Conservation (phyloP, 2,797 vertebrate species). For the Gambelia wislizenii region DNA sequence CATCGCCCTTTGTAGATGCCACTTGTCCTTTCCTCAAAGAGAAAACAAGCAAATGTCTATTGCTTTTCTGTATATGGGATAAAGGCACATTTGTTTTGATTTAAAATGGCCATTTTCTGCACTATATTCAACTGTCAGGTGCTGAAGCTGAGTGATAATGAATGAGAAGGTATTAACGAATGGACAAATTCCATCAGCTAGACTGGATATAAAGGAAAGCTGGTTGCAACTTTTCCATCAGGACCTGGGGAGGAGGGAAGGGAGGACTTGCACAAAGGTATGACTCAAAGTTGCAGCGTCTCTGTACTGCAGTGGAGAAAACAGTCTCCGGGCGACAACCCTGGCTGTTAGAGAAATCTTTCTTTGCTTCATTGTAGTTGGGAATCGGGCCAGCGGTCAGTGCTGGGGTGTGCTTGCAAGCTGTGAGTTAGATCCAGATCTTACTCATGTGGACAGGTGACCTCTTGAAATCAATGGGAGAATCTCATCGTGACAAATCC, state of each 20-base stretch:
- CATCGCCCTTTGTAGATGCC: not conserved
- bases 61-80: not conserved
- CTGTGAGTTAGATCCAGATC: not conserved
- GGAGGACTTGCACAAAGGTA: not conserved
- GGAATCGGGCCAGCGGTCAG: not conserved
- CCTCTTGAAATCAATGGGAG: not conserved
- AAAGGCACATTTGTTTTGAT: accelerated
- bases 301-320: constrained; percentile 20
- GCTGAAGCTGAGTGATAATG: not conserved
- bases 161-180: not conserved
- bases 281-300: constrained; percentile 38
- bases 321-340: not conserved
- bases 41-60: not conserved
- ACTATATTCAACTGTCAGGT: not conserved
- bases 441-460: no score
- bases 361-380: not conserved
- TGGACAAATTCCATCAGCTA: not conserved
- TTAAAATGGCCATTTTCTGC: not conserved
- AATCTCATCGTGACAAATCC: not conserved
- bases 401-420: not conserved
- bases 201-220: not conserved
- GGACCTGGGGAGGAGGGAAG: not conserved
- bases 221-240: not conserved
- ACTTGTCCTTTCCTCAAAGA: not conserved
- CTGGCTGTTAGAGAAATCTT: not conserved